Evolutionary conservation across 2,797 vertebrate species (phyloP).

Genomic region (Phoeniculus purpureus): DNA sequence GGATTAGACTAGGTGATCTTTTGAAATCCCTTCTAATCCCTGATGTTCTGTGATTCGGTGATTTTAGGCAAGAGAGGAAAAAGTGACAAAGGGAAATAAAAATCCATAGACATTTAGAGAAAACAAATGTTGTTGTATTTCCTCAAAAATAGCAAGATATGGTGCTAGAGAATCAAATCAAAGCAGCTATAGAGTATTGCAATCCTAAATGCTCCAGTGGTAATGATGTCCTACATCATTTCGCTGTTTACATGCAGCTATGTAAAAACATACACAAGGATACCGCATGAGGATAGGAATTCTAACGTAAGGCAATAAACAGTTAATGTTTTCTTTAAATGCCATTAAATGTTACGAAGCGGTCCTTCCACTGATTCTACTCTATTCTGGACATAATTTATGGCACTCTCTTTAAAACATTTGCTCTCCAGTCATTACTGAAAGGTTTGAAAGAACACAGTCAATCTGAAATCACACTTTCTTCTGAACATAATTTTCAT

Average conservation of each 20-base stretch:
- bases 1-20: too few species aligned
- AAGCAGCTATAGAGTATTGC: background rate
- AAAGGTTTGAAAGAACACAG: background rate
- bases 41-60: too few species aligned
- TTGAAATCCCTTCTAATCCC: too few species aligned
- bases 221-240: background rate
- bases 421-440: background rate
- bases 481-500: background rate
- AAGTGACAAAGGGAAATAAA: background rate
- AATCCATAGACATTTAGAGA: background rate
- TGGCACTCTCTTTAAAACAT: background rate
- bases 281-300: background rate
- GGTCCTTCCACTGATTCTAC: background rate
- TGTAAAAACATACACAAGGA: background rate
- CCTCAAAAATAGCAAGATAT: background rate
- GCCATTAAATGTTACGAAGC: background rate
- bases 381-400: background rate
- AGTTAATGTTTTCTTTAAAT: too few species aligned
- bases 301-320: background rate
- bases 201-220: background rate
- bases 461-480: background rate
- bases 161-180: background rate
- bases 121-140: background rate
- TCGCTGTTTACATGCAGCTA: background rate
- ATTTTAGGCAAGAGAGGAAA: background rate